Percentiles rank a stretch among this genome's conserved stretches.
Conservation (phyloP, 2,113 vertebrate species). For the Falco punctatus region DNA sequence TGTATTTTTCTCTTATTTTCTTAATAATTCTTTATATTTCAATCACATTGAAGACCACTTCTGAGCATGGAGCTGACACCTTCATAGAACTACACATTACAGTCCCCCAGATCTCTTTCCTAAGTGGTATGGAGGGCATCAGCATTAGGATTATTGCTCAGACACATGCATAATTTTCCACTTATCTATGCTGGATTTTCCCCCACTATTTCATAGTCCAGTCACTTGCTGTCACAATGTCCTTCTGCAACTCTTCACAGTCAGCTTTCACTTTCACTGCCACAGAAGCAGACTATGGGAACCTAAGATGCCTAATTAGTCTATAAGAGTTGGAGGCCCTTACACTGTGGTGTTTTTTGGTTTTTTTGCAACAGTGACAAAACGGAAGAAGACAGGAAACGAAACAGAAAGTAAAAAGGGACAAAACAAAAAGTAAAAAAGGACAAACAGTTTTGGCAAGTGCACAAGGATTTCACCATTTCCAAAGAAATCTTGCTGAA, state of each 20-base stretch:
- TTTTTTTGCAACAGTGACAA: background rate
- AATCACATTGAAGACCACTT: background rate
- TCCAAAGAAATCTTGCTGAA: background rate
- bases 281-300: background rate
- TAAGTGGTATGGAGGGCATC: background rate
- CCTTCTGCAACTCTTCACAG: background rate
- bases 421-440: conserved; percentile 3
- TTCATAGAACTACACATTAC: background rate
- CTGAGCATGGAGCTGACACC: background rate
- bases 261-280: background rate
- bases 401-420: conserved; percentile 16
- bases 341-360: too few species aligned
- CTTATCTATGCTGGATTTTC: background rate
- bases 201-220: background rate
- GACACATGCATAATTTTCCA: background rate
- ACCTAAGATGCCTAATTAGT: background rate
- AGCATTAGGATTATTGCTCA: accelerated
- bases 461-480: accelerated
- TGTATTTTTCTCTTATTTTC: background rate
- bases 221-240: background rate
- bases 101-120: background rate
- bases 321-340: background rate
- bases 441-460: background rate
- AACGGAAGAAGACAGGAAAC: background rate
- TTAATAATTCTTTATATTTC: background rate